Evolutionary conservation across 2,888 invertebrate genomes (phyloP).

Genomic region (Pachymerium ferrugineum): DNA sequence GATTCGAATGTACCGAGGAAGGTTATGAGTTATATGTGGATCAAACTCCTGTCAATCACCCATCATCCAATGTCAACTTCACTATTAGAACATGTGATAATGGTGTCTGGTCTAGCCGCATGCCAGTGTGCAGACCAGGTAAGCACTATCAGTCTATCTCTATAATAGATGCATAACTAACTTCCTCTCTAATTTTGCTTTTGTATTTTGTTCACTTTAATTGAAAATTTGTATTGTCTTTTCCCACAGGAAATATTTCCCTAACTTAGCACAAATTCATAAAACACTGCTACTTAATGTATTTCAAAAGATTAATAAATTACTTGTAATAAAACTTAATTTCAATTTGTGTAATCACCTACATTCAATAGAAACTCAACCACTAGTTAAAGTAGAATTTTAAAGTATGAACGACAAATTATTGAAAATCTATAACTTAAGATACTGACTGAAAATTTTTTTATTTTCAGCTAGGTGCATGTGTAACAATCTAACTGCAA

Average conservation of each 20-base stretch:
- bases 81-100: neutral
- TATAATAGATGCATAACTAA: neutral
- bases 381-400: no score
- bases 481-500: neutral
- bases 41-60: neutral
- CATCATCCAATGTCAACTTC: neutral
- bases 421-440: no score
- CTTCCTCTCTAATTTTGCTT: neutral
- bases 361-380: no score
- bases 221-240: no score
- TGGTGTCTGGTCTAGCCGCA: conserved; percentile 1
- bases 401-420: no score
- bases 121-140: conserved; percentile 27
- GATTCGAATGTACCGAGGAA: conserved; percentile 5
- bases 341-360: no score
- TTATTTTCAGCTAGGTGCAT: neutral
- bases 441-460: no score
- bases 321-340: no score
- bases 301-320: no score
- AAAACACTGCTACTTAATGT: neutral
- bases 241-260: neutral
- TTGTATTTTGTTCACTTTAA: no score
- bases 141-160: neutral
- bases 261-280: neutral
- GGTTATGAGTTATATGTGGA: conserved; percentile 11